Evolutionary conservation across 2,888 invertebrate species (phyloP).

Genomic region (Euproctis similis): DNA sequence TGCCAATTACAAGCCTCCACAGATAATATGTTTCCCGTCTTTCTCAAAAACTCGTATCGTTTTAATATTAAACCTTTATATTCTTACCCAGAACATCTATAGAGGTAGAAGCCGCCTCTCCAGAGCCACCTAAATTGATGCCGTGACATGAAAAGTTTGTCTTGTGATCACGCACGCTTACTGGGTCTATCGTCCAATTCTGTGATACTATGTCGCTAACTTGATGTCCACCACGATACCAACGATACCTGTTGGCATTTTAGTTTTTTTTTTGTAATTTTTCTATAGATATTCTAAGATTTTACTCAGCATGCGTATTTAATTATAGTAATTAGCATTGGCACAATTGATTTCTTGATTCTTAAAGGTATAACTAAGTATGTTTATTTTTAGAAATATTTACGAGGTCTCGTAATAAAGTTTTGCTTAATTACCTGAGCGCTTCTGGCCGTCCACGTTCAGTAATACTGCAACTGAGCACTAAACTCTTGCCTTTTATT

Average conservation of each 20-base stretch:
- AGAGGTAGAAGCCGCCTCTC: slow-evolving; percentile 67
- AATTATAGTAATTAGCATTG: too few species aligned
- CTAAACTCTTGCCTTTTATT: slow-evolving; percentile 87
- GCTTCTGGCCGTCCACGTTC: slow-evolving; percentile 89
- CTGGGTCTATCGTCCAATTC: slow-evolving; percentile 88
- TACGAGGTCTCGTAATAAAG: too few species aligned
- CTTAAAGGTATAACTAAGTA: too few species aligned
- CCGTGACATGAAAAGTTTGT: slow-evolving; percentile 94
- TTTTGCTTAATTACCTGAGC: slow-evolving; percentile 67
- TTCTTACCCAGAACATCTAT: slow-evolving; percentile 78
- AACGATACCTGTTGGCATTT: slow-evolving; percentile 76
- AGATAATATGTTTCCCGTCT: too few species aligned
- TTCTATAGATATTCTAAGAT: too few species aligned
- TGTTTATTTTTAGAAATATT: too few species aligned
- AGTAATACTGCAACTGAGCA: slow-evolving; percentile 88
- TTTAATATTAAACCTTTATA: too few species aligned
- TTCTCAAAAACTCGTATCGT: too few species aligned
- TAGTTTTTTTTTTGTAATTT: too few species aligned
- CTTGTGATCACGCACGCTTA: slow-evolving; percentile 84
- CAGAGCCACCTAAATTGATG: slow-evolving; percentile 88
- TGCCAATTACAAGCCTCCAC: too few species aligned
- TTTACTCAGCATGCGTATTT: too few species aligned
- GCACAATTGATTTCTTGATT: too few species aligned
- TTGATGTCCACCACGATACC: slow-evolving; percentile 86
- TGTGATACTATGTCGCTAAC: slow-evolving; percentile 84